These are phyloP conservation scores for Erpornis zantholeuca DNA, from an alignment of 2,113 vertebrate genomes.

Conservation along the genomic window DNA sequence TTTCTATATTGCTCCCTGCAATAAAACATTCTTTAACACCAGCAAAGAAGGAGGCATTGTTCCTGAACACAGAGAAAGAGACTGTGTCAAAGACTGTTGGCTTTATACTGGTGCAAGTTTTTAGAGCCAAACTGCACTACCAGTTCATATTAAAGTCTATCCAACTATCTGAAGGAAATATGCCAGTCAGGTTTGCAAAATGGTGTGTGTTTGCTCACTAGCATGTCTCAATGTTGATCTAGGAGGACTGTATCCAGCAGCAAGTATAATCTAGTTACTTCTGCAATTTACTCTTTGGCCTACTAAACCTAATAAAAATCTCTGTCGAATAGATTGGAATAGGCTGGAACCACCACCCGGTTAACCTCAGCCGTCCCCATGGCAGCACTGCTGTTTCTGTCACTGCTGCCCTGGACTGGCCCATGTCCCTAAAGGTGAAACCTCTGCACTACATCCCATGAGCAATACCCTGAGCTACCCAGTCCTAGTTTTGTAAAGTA, in stretches of 20 bases:
- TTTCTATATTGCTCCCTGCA: background rate
- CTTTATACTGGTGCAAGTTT: background rate
- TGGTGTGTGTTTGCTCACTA: background rate
- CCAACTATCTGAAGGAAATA: background rate
- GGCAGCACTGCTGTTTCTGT: background rate
- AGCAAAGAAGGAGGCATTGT: background rate
- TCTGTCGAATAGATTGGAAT: background rate
- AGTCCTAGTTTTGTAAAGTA: background rate
- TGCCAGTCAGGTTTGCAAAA: slow-evolving; percentile 3
- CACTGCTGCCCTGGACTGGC: background rate
- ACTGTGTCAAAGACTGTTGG: background rate
- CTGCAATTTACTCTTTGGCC: slow-evolving; percentile 17
- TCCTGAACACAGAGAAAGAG: background rate
- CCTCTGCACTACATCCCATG: background rate
- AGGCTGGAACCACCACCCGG: background rate
- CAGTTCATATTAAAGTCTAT: background rate
- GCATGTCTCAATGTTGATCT: background rate
- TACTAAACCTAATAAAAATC: background rate
- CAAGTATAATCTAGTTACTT: background rate
- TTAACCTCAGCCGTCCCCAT: background rate
- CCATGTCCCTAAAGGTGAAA: background rate
- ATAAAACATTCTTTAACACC: background rate
- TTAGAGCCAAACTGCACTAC: background rate
- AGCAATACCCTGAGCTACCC: background rate
- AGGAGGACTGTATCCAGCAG: background rate